These are phyloP conservation scores for Lutjanus argentimaculatus DNA, from an alignment of 2,797 vertebrate species.

Conservation along the genomic window DNA sequence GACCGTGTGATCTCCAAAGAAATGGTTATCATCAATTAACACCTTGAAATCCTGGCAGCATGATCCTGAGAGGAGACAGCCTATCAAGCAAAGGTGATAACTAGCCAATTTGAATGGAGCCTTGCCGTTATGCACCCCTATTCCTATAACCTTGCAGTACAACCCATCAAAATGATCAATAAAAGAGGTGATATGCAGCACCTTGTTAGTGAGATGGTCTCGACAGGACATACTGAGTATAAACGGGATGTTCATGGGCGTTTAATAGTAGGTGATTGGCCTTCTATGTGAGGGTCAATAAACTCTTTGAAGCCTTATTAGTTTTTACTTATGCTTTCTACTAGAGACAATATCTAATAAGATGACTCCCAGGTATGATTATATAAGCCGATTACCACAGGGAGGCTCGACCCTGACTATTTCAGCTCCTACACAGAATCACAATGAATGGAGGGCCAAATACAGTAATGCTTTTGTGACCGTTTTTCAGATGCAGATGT, in stretches of 20 bases:
- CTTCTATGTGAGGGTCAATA: slow-evolving; percentile 36
- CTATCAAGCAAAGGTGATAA: slow-evolving; percentile 19
- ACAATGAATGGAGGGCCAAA: neutral
- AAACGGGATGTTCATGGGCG: neutral
- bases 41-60: slow-evolving; percentile 11
- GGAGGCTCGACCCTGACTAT: slow-evolving; percentile 8
- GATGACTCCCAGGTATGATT: slow-evolving; percentile 8
- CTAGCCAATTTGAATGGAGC: slow-evolving; percentile 1
- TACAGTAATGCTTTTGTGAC: neutral
- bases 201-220: slow-evolving; percentile 20
- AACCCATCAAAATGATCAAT: slow-evolving; percentile 36
- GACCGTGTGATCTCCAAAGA: neutral
- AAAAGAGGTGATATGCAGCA: slow-evolving; percentile 7
- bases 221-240: slow-evolving; percentile 10
- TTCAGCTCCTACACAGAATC: slow-evolving; percentile 13
- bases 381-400: slow-evolving; percentile 18
- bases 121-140: slow-evolving; percentile 4
- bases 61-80: neutral
- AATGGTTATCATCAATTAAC: slow-evolving; percentile 26
- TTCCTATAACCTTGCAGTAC: slow-evolving; percentile 17
- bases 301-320: slow-evolving; percentile 25
- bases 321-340: slow-evolving; percentile 18
- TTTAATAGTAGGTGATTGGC: slow-evolving; percentile 30
- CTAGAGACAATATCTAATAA: slow-evolving; percentile 30
- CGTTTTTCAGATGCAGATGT: neutral